These are phyloP conservation scores for Echeneis naucrates DNA, from an alignment of 2,797 vertebrate species.

Conservation along the genomic window DNA sequence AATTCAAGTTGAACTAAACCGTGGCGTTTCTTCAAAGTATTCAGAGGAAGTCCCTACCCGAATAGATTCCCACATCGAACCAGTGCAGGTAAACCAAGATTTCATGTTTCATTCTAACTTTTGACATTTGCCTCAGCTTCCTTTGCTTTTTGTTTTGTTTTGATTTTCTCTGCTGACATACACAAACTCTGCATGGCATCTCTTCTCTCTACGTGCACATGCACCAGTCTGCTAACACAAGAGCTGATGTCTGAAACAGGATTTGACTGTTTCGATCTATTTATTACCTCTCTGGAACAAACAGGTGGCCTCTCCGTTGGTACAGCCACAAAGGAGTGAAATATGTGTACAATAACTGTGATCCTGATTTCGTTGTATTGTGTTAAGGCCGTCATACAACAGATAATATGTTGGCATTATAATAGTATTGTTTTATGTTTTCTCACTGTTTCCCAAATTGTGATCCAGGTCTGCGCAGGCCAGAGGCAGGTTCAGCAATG, in stretches of 20 bases:
- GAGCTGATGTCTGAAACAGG: slow-evolving; percentile 3
- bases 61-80: slow-evolving; percentile 81
- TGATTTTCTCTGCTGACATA: slow-evolving; percentile 19
- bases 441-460: slow-evolving; percentile 39
- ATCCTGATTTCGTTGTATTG: too few species aligned
- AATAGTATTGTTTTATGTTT: slow-evolving; percentile 7
- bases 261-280: neutral
- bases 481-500: slow-evolving; percentile 75
- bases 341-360: too few species aligned
- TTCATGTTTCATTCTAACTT: slow-evolving; percentile 15
- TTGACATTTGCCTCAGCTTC: neutral
- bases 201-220: slow-evolving; percentile 44
- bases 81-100: slow-evolving; percentile 85
- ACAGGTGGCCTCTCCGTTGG: neutral
- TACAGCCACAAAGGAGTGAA: neutral
- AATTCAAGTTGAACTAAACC: slow-evolving; percentile 66
- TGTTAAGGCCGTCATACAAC: neutral
- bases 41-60: slow-evolving; percentile 83
- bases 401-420: neutral
- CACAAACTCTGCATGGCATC: slow-evolving; percentile 60
- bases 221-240: slow-evolving; percentile 22
- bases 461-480: slow-evolving; percentile 79
- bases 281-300: neutral
- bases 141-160: neutral
- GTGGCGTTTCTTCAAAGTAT: slow-evolving; percentile 87